Conservation (phyloP, 2,113 vertebrate species). For the Salvelinus sp. region DNA sequence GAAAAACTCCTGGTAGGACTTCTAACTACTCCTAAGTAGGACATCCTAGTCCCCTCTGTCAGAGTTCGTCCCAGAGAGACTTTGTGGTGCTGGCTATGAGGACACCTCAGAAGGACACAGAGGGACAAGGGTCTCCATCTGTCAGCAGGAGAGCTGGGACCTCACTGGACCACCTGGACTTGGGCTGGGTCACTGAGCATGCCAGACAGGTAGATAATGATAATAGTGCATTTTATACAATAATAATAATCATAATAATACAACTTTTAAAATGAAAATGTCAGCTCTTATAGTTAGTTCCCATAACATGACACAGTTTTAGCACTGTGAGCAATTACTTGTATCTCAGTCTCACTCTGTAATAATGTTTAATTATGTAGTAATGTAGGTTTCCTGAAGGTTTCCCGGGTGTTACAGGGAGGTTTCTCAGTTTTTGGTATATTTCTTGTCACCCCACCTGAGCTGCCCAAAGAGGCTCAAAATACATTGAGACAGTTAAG, state of each 20-base stretch:
- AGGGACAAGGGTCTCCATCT: background rate
- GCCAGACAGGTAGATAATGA: conserved; percentile 82
- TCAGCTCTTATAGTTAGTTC: background rate
- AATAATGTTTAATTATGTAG: background rate
- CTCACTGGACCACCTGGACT: conserved; percentile 49
- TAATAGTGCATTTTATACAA: background rate
- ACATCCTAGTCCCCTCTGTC: conserved; percentile 28
- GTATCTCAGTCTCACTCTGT: background rate
- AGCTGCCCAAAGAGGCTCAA: conserved; percentile 80
- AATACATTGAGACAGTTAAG: conserved; percentile 59
- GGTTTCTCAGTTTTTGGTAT: conserved; percentile 86
- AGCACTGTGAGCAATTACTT: too few species aligned
- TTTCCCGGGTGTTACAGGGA: conserved; percentile 91
- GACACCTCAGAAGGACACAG: conserved; percentile 77
- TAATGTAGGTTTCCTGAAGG: conserved; percentile 65
- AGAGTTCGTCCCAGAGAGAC: conserved; percentile 86
- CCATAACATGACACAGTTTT: too few species aligned
- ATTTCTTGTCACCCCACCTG: conserved; percentile 81
- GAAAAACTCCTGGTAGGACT: background rate
- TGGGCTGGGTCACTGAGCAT: conserved; percentile 84
- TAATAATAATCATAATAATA: background rate
- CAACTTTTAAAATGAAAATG: too few species aligned
- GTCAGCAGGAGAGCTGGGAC: conserved; percentile 10
- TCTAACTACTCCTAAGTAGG: too few species aligned
- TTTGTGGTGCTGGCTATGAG: conserved; percentile 81